These are phyloP conservation scores for Sinocyclocheilus anophthalmus DNA, from an alignment of 2,113 vertebrate genomes.

Conservation along the genomic window DNA sequence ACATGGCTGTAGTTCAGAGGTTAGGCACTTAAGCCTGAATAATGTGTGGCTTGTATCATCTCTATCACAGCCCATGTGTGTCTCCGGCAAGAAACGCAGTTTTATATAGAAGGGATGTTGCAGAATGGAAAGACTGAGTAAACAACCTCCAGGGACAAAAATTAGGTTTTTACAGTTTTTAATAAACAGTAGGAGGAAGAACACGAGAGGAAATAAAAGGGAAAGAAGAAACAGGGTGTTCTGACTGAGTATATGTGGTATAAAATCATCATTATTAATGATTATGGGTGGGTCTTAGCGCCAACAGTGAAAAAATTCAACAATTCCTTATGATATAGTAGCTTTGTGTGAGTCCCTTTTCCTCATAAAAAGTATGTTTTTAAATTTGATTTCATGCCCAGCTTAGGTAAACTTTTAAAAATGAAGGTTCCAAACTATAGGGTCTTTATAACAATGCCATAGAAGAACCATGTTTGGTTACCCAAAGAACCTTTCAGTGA, in stretches of 20 bases:
- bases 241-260: neutral
- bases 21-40: conserved; percentile 42
- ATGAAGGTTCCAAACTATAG: no score
- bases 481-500: no score
- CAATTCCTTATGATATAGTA: neutral
- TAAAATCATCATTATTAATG: neutral
- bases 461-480: no score
- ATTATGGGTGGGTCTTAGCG: neutral
- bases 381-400: neutral
- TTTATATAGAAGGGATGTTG: conserved; percentile 1
- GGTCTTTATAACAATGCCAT: no score
- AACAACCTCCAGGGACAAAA: neutral
- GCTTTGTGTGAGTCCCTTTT: neutral
- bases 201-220: neutral
- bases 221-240: conserved; percentile 12
- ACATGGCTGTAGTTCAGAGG: conserved; percentile 33
- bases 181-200: neutral
- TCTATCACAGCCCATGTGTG: neutral
- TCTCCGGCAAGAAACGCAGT: conserved; percentile 5
- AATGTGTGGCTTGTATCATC: conserved; percentile 51
- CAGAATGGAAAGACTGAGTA: conserved; percentile 4
- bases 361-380: neutral
- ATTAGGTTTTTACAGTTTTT: neutral
- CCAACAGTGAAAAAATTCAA: neutral
- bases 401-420: neutral